Conservation (phyloP, 2,797 vertebrate species). For the Phalanger gymnotis region DNA sequence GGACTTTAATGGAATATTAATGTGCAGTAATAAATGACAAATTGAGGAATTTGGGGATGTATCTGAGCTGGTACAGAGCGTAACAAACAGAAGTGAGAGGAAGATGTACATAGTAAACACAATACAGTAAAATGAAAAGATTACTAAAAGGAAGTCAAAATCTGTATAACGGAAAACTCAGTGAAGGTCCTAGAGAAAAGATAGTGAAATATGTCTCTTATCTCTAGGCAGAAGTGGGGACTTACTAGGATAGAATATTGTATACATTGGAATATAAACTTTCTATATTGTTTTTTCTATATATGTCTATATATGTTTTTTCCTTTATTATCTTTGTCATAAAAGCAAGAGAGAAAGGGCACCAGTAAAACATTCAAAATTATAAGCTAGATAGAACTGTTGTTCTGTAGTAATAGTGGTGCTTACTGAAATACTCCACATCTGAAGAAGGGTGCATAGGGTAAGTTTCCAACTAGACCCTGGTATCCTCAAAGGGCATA, state of each 20-base stretch:
- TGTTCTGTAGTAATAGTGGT: background rate
- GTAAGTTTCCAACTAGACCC: background rate
- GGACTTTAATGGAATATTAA: background rate
- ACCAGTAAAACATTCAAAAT: background rate
- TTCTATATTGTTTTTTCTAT: background rate
- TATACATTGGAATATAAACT: background rate
- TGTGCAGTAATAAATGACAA: background rate
- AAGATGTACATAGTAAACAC: background rate
- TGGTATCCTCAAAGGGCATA: background rate
- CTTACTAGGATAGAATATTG: background rate
- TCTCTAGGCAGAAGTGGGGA: background rate
- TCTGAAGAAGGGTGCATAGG: background rate
- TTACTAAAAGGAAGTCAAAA: background rate
- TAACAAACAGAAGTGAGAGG: background rate
- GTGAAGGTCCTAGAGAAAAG: background rate
- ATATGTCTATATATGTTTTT: too few species aligned
- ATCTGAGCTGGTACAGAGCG: background rate
- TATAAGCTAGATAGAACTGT: background rate
- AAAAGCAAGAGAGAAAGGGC: background rate
- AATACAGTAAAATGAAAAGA: background rate
- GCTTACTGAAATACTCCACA: background rate
- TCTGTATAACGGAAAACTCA: background rate
- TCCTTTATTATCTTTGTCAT: background rate
- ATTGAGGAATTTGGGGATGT: background rate
- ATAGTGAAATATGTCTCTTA: background rate